phyloP scores from a whole-genome alignment of 2,113 vertebrate species.

The Nansenia antarctica region DNA sequence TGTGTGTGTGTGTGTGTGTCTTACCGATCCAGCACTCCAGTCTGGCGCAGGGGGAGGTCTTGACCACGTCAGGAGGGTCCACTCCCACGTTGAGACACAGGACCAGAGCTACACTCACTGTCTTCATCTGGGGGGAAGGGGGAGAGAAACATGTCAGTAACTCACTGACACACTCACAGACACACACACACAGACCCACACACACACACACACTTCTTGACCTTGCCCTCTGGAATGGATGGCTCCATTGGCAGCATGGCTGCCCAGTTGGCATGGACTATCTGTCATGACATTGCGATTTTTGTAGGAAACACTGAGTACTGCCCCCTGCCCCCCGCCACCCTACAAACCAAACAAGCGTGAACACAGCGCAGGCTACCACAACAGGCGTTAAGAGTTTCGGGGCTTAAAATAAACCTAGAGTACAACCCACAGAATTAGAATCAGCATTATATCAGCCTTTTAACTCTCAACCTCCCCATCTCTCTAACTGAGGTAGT shows the following conservation, averaged over 20 bases:
- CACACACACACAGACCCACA: background rate
- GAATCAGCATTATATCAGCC: too few relatives aligned
- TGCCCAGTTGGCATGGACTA: background rate
- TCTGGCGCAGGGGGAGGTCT: constrained; percentile 95
- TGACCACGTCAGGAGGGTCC: constrained; percentile 97
- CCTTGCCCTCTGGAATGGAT: background rate
- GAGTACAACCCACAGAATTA: too few relatives aligned
- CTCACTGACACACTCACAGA: background rate
- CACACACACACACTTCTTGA: background rate
- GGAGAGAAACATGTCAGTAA: background rate
- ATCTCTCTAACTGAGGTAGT: too few relatives aligned
- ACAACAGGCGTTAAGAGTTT: too few relatives aligned
- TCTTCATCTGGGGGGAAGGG: constrained; percentile 88
- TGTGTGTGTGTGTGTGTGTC: constrained; percentile 30
- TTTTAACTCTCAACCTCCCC: too few relatives aligned
- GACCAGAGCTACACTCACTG: constrained; percentile 97
- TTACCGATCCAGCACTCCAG: constrained; percentile 98
- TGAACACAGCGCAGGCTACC: too few relatives aligned
- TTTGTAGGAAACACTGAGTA: background rate
- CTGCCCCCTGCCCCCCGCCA: background rate
- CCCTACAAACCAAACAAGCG: too few relatives aligned
- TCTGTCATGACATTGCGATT: background rate
- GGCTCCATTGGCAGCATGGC: background rate
- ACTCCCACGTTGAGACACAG: constrained; percentile 97
- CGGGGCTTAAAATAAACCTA: too few relatives aligned